These are phyloP conservation scores for Spodoptera littoralis DNA, from an alignment of 2,888 invertebrate genomes.

Conservation along the genomic window DNA sequence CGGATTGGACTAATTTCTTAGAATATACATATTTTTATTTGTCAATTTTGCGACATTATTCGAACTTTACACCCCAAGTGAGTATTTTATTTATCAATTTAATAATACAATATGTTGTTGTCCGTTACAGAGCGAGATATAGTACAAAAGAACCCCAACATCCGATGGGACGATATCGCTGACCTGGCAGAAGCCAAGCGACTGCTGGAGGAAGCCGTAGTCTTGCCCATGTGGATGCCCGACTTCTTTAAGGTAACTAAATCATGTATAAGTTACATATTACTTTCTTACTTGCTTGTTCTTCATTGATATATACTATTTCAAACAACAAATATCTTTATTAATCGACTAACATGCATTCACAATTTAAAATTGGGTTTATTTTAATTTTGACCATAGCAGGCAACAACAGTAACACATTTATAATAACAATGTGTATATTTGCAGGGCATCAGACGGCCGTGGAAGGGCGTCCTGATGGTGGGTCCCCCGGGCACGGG, in stretches of 20 bases:
- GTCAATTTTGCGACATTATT: too few relatives aligned
- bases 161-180: constrained; percentile 98
- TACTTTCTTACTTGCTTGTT: background rate
- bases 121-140: constrained; percentile 95
- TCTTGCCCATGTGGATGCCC: constrained; percentile 99
- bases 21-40: too few relatives aligned
- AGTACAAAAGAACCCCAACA: constrained; percentile 98
- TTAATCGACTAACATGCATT: too few relatives aligned
- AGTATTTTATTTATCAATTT: too few relatives aligned
- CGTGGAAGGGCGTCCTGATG: constrained; percentile 99
- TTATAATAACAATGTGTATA: too few relatives aligned
- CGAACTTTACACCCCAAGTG: too few relatives aligned
- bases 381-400: too few relatives aligned
- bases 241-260: constrained; percentile 97
- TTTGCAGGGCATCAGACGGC: constrained; percentile 95
- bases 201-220: constrained; percentile 98
- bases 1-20: too few relatives aligned
- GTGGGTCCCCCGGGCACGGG: constrained; percentile 98
- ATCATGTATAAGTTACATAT: background rate
- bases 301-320: background rate
- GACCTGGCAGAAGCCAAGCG: constrained; percentile 96
- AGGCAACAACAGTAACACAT: too few relatives aligned
- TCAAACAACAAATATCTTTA: too few relatives aligned
- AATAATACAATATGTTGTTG: background rate
- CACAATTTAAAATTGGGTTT: too few relatives aligned